Base-by-base conservation (phyloP, 2,113 vertebrate species). In the Myiopsitta monachus region DNA sequence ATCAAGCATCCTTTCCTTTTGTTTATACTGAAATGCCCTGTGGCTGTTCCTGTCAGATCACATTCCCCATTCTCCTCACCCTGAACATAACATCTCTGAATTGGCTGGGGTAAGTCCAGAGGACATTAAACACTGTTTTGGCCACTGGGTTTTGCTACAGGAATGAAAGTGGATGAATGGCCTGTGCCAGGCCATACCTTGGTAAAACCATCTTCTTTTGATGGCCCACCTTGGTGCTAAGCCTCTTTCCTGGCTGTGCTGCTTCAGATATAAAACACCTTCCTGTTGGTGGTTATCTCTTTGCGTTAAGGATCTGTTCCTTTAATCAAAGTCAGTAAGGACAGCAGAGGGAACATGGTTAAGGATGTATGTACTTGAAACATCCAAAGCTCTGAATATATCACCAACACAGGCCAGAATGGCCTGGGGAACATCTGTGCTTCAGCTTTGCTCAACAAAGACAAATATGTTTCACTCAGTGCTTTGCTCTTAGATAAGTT, bases 391-490 rank as follows among this genome's bases (percentile, higher is more conserved):
- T 66, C 69, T 87, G 88, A 92, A 93, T 86, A 24, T 72, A 95
- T 95, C 91, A 94, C 66, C 54, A 78, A 28, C 9, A 21, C 7
- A 21, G 77, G 69, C 62, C 76, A 93, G 90, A 82, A 95, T 91
- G 77, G 85, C 90, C 94, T 76, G 90, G 67, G 93, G 93, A 96
- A 63, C 66, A 82, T 92, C 61, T 88, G 72, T 82, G 88, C 64
- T 93, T 90, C 79, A 86, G 83, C 77, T 94, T 90, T 97, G 47
- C 90, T 87, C 93, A 93, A 74, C 85, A 78, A 95, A 95, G 91
- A 96, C 77, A 89, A 93, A 97, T 96, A 73, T 0, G 3, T 86
- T 74, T 92, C 86, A 54, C 90, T 59, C 44, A 7, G 74, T 57
- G 52, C 74, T 94, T 94, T 5, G 11, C 62, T 90, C 33, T 90